Evolutionary conservation across 2,113 vertebrate genomes (phyloP).

Genomic region (Haliaeetus leucogaster): DNA sequence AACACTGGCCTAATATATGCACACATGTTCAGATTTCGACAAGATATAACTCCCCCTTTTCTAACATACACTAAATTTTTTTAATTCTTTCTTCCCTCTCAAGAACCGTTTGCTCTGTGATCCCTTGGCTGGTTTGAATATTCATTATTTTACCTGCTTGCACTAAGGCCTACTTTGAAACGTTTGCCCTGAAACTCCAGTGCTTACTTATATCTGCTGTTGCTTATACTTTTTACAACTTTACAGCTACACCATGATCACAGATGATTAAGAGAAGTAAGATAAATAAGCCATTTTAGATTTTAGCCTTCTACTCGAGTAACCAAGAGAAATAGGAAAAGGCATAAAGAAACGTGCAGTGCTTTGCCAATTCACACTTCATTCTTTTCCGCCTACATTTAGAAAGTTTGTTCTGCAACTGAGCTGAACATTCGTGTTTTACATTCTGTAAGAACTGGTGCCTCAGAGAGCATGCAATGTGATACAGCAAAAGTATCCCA

Average conservation of each 20-base stretch:
- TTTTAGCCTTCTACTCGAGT: not conserved
- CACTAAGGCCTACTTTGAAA: not conserved
- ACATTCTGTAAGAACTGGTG: not conserved
- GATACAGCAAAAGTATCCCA: not conserved
- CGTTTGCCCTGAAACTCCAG: not conserved
- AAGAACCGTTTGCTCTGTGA: not conserved
- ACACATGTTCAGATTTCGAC: not conserved
- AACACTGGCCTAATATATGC: not conserved
- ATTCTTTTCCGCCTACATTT: not conserved
- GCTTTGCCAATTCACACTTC: not conserved
- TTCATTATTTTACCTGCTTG: not conserved
- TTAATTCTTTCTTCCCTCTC: not conserved
- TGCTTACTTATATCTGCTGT: fast-evolving
- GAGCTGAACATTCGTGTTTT: not conserved
- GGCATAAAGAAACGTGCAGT: not conserved
- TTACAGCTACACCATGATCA: not conserved
- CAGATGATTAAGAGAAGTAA: not conserved
- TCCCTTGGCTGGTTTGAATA: not conserved
- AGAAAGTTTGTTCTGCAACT: not conserved
- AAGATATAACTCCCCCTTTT: not conserved
- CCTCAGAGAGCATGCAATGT: not conserved
- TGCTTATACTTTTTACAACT: not conserved
- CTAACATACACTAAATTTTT: not conserved
- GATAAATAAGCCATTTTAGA: not conserved
- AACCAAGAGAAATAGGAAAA: not conserved